Base-by-base conservation (phyloP, 2,888 invertebrate genomes). In the Amiota minor region DNA sequence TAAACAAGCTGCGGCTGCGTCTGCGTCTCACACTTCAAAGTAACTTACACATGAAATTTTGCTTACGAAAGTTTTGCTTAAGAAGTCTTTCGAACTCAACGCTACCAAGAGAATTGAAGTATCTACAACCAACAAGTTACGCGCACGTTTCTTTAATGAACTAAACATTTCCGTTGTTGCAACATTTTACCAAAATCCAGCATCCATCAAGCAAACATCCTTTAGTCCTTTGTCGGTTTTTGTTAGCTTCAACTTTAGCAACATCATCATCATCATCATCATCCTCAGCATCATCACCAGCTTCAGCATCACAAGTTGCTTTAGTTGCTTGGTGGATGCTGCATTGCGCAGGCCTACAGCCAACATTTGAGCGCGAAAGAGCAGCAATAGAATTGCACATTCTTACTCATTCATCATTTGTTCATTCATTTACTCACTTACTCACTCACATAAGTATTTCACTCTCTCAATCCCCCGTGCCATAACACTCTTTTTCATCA, bases 101-200 rank as follows among this genome's bases (percentile, higher is more conserved):
- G 35, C 6, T 2, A 35, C 35, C 35, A 53, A 53, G 53, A 53
- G n/a, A 18, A 61, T n/a, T 35, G 45, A 62, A 62, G 18, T 35
- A 18, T 16, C 74, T 85, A 86, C 86, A 84, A 86, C 88, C 87
- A 85, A 80, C 80, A 79, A 82, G 82, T 81, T 79, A 82, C 83
- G 85, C 87, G 85, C 86, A 87, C 87, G 88, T 86, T 87, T 85
- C 82, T 82, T 86, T 87, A 87, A 87, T 87, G 87, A 87, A 86
- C 85, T 81, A 79, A 86, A 86, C 86, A 86, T 84, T 84, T 84
- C 83, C 85, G 84, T 45, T 14, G 35, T 53, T 16, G 10, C 68
- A 68, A 45, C 18, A 20, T 78, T 81, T 81, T 78, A 79, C 82
- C 86, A 84, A 86, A 86, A 86, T 87, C 87, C 86, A 18, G 65